Evolutionary conservation across 2,888 invertebrate genomes (phyloP).

Genomic region (Euphydryas editha): DNA sequence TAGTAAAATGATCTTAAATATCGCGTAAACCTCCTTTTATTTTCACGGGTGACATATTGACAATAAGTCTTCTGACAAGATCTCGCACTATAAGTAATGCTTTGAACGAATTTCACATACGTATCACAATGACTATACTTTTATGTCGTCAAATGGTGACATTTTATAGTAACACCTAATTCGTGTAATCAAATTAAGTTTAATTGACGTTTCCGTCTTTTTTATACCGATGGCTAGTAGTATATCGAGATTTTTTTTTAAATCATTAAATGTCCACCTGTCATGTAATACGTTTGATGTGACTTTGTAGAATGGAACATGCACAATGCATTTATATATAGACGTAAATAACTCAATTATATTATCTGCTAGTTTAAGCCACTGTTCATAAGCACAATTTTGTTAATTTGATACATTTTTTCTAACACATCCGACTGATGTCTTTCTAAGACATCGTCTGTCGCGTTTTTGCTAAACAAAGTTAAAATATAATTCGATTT

Average conservation of each 20-base stretch:
- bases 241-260: slow-evolving; percentile 34
- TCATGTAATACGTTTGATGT: slow-evolving; percentile 38
- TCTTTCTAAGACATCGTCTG: too few species aligned
- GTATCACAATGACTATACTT: slow-evolving; percentile 10
- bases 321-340: slow-evolving; percentile 36
- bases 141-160: background rate
- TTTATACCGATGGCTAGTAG: slow-evolving; percentile 28
- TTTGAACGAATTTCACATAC: slow-evolving; percentile 23
- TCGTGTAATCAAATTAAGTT: slow-evolving; percentile 42
- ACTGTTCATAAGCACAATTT: background rate
- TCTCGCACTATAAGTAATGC: slow-evolving; percentile 21
- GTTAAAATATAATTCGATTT: too few species aligned
- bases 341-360: slow-evolving; percentile 58
- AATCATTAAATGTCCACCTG: slow-evolving; percentile 58
- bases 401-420: background rate
- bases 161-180: slow-evolving; percentile 34
- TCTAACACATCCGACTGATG: background rate
- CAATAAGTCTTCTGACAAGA: slow-evolving; percentile 49
- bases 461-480: too few species aligned
- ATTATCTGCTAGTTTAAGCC: slow-evolving; percentile 55
- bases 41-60: slow-evolving; percentile 52
- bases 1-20: slow-evolving; percentile 76
- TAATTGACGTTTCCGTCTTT: slow-evolving; percentile 50
- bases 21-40: slow-evolving; percentile 61
- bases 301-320: slow-evolving; percentile 14